phyloP scores from a whole-genome alignment of 2,797 vertebrate genomes.

The Cossypha niveicapilla region DNA sequence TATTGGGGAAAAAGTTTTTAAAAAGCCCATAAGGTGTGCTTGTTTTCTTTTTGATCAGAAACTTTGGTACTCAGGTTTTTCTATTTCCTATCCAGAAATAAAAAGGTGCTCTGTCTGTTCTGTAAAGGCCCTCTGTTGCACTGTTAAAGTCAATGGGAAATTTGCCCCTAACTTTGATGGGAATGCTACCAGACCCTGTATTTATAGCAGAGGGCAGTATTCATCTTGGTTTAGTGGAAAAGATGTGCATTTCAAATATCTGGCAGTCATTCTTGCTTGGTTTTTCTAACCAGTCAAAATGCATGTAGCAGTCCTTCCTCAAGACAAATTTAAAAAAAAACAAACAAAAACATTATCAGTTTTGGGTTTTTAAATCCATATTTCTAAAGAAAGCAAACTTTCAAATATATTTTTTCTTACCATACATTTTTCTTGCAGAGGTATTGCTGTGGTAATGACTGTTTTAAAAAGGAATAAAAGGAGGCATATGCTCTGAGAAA shows the following conservation, averaged over 20 bases:
- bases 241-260: neutral
- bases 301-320: neutral
- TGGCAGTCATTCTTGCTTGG: neutral
- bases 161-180: neutral
- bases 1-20: constrained; percentile 54
- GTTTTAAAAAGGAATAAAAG: neutral
- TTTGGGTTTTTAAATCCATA: neutral
- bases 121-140: neutral
- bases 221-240: neutral
- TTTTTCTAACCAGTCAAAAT: neutral
- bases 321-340: neutral
- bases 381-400: neutral
- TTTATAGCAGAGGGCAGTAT: neutral
- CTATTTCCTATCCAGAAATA: constrained; percentile 26
- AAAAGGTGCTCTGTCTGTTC: constrained; percentile 2
- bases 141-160: neutral
- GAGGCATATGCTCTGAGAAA: neutral
- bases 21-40: neutral
- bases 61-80: neutral
- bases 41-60: constrained; percentile 36
- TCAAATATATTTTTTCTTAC: neutral
- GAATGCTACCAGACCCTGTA: neutral
- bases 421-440: neutral
- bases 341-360: neutral
- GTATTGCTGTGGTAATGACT: neutral